These are phyloP conservation scores for Bambusicola thoracicus DNA, from an alignment of 2,113 vertebrate species.

Conservation along the genomic window DNA sequence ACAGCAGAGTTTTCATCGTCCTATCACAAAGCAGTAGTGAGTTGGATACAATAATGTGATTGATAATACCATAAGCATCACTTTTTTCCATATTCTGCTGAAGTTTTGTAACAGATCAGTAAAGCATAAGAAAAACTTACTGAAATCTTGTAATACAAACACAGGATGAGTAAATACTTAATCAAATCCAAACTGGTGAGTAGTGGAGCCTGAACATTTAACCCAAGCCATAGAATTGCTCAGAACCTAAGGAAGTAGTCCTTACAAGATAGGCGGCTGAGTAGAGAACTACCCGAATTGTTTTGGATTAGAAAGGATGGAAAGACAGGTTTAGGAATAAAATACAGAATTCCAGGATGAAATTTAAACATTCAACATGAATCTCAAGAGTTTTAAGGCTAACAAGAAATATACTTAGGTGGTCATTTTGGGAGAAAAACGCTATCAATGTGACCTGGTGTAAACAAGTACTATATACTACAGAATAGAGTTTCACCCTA, in stretches of 20 bases:
- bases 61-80: background rate
- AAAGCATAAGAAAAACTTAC: background rate
- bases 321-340: background rate
- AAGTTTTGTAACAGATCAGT: background rate
- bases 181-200: background rate
- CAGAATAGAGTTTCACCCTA: background rate
- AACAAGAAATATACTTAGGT: background rate
- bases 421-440: background rate
- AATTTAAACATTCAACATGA: background rate
- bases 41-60: background rate
- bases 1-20: background rate
- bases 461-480: background rate
- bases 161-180: background rate
- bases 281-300: background rate
- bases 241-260: background rate
- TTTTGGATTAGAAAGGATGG: background rate
- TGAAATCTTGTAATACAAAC: background rate
- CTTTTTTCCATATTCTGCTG: background rate
- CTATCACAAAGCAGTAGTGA: background rate
- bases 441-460: background rate
- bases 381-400: background rate
- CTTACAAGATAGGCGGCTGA: accelerated
- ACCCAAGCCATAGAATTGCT: background rate
- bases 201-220: background rate
- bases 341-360: background rate